phyloP scores from a whole-genome alignment of 1,140 invertebrate species.

The Lordiphosa collinella region DNA sequence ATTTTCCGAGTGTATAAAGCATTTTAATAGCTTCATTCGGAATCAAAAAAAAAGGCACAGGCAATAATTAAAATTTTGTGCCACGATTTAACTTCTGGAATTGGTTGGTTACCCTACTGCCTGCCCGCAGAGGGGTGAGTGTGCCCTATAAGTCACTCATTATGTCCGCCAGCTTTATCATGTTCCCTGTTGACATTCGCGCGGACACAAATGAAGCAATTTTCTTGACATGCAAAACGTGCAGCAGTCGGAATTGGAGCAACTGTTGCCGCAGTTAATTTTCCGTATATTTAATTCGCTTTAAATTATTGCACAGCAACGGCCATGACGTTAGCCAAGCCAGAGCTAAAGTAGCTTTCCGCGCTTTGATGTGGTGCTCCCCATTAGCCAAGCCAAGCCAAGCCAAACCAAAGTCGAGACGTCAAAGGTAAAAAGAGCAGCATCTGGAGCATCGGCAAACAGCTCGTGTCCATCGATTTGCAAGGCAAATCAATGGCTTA shows the following conservation, averaged over 20 bases:
- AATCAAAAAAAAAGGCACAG: neutral
- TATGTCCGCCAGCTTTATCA: constrained; percentile 69
- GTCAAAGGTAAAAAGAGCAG: constrained; percentile 52
- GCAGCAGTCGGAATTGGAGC: constrained; percentile 53
- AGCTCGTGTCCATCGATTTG: constrained; percentile 45
- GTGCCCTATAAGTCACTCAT: constrained; percentile 55
- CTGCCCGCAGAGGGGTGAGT: constrained; percentile 2
- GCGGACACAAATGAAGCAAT: constrained; percentile 73
- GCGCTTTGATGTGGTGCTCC: constrained; percentile 65
- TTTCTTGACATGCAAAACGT: constrained; percentile 73
- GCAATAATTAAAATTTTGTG: constrained; percentile 48
- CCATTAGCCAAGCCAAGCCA: constrained; percentile 25
- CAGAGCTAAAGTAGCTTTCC: constrained; percentile 24
- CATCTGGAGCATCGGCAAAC: neutral
- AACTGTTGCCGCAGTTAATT: constrained; percentile 56
- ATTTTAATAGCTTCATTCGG: neutral
- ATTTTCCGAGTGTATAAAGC: neutral
- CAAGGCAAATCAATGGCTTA: constrained; percentile 74
- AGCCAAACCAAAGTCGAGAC: constrained; percentile 27
- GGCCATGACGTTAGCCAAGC: constrained; percentile 20
- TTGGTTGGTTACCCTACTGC: no score
- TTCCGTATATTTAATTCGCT: constrained; percentile 71
- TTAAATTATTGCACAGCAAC: constrained; percentile 66
- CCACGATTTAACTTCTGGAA: no score
- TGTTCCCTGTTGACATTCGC: constrained; percentile 72